These are phyloP conservation scores for Corticium candelabrum DNA, from an alignment of 37 sponge, comb jelly and placozoan species.

Conservation along the genomic window DNA sequence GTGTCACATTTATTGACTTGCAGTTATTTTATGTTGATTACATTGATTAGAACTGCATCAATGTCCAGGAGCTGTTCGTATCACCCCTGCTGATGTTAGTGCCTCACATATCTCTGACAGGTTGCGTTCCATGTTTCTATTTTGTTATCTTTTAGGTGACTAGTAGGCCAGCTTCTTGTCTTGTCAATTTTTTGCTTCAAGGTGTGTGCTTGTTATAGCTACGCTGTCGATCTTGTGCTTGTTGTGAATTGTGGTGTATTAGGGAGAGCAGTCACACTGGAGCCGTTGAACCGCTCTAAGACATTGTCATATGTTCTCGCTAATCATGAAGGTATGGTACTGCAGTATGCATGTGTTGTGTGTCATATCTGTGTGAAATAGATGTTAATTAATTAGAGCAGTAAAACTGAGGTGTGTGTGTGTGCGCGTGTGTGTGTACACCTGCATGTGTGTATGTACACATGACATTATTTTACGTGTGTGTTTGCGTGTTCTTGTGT, in stretches of 20 bases:
- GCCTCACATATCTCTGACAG: not conserved
- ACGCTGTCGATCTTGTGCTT: not conserved
- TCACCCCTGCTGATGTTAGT: not conserved
- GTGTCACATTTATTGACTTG: too few species aligned
- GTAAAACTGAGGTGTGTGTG: constrained; percentile 1
- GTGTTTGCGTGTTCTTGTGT: not conserved
- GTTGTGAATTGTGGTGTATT: not conserved
- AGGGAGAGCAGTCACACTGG: too few species aligned
- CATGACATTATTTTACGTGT: too few species aligned
- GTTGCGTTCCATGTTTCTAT: not conserved
- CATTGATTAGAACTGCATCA: not conserved
- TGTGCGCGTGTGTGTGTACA: not conserved
- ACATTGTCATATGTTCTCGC: too few species aligned
- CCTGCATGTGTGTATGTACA: not conserved
- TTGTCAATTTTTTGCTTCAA: not conserved
- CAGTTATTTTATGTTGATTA: too few species aligned
- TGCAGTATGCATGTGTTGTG: too few species aligned
- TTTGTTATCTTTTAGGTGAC: not conserved
- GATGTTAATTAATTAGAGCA: too few species aligned
- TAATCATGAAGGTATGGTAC: too few species aligned
- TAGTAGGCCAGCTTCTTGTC: not conserved
- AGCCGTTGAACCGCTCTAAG: too few species aligned
- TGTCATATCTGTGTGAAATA: too few species aligned
- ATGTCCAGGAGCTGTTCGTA: not conserved
- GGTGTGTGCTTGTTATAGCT: not conserved